Evolutionary conservation across 2,113 vertebrate genomes (phyloP).

Genomic region (Petroica traversi): DNA sequence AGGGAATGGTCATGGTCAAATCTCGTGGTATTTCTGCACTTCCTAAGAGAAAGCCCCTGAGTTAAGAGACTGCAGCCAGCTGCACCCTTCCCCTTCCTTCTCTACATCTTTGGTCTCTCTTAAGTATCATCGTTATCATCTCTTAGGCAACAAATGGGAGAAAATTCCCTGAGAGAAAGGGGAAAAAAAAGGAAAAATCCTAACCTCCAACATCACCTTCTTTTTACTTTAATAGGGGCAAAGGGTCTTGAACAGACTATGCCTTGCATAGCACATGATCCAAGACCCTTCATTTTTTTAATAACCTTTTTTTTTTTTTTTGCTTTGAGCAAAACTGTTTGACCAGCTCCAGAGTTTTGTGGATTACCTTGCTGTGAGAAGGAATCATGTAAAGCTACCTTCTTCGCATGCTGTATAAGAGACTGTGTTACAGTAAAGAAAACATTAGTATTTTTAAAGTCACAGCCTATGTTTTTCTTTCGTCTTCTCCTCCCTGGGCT

Average conservation of each 20-base stretch:
- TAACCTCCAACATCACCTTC: background rate
- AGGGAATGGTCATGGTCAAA: background rate
- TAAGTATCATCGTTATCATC: background rate
- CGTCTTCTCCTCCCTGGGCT: background rate
- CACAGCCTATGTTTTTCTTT: background rate
- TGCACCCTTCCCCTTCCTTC: background rate
- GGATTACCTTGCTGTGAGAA: background rate
- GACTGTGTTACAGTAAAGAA: background rate
- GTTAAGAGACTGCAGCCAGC: background rate
- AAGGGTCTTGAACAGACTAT: background rate
- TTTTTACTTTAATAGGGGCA: background rate
- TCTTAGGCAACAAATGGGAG: background rate
- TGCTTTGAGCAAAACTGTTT: background rate
- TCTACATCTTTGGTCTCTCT: background rate
- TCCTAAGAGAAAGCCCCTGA: background rate
- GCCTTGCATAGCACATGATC: background rate
- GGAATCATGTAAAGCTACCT: rapidly evolving
- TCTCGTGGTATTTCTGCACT: no score
- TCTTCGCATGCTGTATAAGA: background rate
- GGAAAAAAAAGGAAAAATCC: background rate
- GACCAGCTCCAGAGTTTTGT: background rate
- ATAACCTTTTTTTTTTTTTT: background rate
- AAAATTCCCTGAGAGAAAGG: background rate
- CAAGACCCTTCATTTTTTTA: background rate
- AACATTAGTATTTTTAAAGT: background rate